Base-by-base conservation (phyloP, 2,888 invertebrate species). In the Xestia xanthographa region DNA sequence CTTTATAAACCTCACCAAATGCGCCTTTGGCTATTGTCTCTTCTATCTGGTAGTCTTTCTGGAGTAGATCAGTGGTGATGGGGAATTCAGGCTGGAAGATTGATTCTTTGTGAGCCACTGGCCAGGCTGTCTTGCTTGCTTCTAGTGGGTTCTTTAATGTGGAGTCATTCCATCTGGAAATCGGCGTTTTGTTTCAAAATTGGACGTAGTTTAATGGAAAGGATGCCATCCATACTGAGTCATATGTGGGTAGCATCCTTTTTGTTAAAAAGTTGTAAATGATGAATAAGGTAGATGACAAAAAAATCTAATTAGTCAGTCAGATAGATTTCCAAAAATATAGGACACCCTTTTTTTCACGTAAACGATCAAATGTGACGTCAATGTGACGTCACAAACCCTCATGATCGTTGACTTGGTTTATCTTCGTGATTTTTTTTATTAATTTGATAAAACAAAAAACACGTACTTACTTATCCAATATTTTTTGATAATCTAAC, bases 31-130 rank as follows among this genome's bases (percentile, higher is more conserved):
- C 98, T 91, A 99, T 97, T 79, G 98, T 97, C 85, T 98, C 97
- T 70, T 98, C 91, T 83, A 98, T 97, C 95, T 97, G 93, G 91
- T 97, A 98, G 86, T 97, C 97, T 84, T 96, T 96, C 88, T 97
- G 97, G 63, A 94, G 87, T 75, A 97, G 93, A 63, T 97, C 96
- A 66, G 97, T 97, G 84, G 97, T 97, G 71, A 98, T 97, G 90
- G 98, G 98, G 93, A 99, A 99, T 94, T 99, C 98, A 76, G 99
- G 99, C 82, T 98, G 97, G 95, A 99, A 99, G 87, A 98, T 97
- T 38, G 98, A 97, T 94, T 99, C 98, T 86, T 98, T 97, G 90
- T 98, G 97, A 65, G 98, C 97, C 38, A 98, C 98, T 5, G 98
- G 98, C 98, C 98, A 98, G 83, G 97, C 97, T 58, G 98, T 98